Base-by-base conservation (phyloP, 92 coral and sea anemone genomes). In the Parazoanthus swiftii region DNA sequence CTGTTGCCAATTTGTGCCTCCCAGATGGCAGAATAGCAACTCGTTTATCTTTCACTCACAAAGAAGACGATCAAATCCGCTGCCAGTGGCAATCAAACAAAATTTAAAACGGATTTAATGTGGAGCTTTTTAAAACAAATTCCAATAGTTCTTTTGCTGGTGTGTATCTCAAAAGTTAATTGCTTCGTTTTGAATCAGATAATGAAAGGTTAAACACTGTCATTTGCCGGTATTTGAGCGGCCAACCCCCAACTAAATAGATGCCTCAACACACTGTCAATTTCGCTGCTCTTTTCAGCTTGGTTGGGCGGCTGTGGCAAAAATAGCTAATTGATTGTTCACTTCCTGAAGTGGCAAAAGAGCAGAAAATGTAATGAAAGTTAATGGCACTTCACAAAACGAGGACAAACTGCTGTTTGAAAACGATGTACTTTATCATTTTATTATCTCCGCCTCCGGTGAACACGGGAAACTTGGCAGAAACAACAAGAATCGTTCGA, bases 181-280 rank as follows among this genome's bases (percentile, higher is more conserved):
- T 84, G 87, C 87, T 84, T 84, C 79, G 46, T 48, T 84, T 84
- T 84, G 78, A 70, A 71, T 71, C 67, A 50, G 79, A 84, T 70
- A 84, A 46, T 77, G 77, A 84, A 84, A 84, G 87, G 79, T 84
- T 71, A 71, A 71, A 71, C 68, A 84, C 29, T 26, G 87, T 71
- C 56, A 71, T 70, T 84, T 84, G 58, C 35, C 66, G 79, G 78
- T 71, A 33, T 72, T 84, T 84, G 87, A 29, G 20, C 58, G 77
- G 58, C 38, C 76, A 82, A 8, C 56, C 76, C 76, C 33, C 58
- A 82, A 38, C 74, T 26, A 66, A 65, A 81, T 54, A 65, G 42
- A 35, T 37, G 71, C n/a, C 33, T 37, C n/a, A 76, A 39, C 80
- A 76, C 29, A 76, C 38, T 76, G 80, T 76, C 80, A 76, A 37